Evolutionary conservation across 2,888 invertebrate species (phyloP), one percentile per base, ranked within the genome.

Genomic region (Dasysyrphus albostriatus): DNA sequence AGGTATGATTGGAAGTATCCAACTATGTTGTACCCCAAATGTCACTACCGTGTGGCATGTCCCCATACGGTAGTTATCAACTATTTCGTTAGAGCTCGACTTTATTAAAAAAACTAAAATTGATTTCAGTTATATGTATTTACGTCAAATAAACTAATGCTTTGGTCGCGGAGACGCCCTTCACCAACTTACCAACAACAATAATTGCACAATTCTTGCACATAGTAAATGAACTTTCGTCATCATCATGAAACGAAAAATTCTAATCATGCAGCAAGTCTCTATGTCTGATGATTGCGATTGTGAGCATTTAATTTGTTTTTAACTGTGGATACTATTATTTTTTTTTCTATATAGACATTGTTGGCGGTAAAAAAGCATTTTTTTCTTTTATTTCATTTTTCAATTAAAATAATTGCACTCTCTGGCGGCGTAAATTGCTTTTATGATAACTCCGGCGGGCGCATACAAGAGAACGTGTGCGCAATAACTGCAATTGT

Each of bases 351-450:
- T n/a, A n/a, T 2, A 24, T 2, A 24, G n/a, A 32, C 44, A 14
- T 34, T 32, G 65, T 65, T 44, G 47, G 65, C 65, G 32, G 47
- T 67, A 67, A 49, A 67, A 54, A 32, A 32, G 54, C 29, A 32
- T n/a, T 19, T 37, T 29, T 70, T 70, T 51, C n/a, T n/a, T 34
- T 73, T 74, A 63, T 61, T 82, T 76, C 65, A 58, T 72, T 83
- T 84, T 84, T 84, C 79, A 84, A 84, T 84, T 84, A 79, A 84
- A 80, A 84, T 84, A 84, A 84, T 84, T 84, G 79, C 79, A 83
- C 83, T 74, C 83, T 56, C 83, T 24, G 47, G 32, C 65, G 79
- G 79, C 83, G 75, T 79, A 83, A 79, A 84, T 84, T 84, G 75
- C 70, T 84, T 80, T 83, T 75, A 84, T 84, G 79, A 79, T 78